Base-by-base conservation (phyloP, 2,797 vertebrate genomes). In the Percopsis omiscomaycus region DNA sequence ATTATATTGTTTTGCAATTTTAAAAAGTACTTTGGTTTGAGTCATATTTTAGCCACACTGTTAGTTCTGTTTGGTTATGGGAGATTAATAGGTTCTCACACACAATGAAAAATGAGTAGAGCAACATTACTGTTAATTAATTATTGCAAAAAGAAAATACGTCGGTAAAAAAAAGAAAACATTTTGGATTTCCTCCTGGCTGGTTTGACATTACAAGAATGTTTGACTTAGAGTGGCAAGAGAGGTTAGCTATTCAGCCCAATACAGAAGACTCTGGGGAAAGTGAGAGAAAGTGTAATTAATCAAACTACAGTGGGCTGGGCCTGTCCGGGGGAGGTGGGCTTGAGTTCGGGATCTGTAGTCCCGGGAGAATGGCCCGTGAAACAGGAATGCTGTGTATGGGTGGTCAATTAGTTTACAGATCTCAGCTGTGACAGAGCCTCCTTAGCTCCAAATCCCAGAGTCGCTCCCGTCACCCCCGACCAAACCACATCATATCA, bases 371-470 rank as follows among this genome's bases (percentile, higher is more conserved):
- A 82, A 73, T 73, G 71, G 66, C 81, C 68, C 70, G 74, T 60
- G 75, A 74, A 84, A 66, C 71, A 78, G 73, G 78, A 87, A 80
- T 69, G 74, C 75, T 80, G 71, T 67, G 77, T 86, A 87, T 68
- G 88, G 89, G 91, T 92, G 91, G 91, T 89, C 91, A 92, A 81
- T 89, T 83, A 86, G 79, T 89, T 91, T 86, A 88, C 86, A 91
- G 77, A 84, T 85, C 86, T 92, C 87, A 90, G 80, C 87, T 89
- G 85, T 83, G 87, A 89, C 83, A 81, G 81, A 82, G 69, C 79
- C 73, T 84, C 74, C 75, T 76, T 61, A 15, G 66, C 67, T 63
- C 53, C 64, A 42, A n/a, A 51, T 69, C 73, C 74, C 71, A 55
- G 71, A 73, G 60, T 81, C 66, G 62, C 68, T 75, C 71, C 74